These are phyloP conservation scores for Amazona vittata DNA, from an alignment of 2,113 vertebrate species.

Conservation along the genomic window DNA sequence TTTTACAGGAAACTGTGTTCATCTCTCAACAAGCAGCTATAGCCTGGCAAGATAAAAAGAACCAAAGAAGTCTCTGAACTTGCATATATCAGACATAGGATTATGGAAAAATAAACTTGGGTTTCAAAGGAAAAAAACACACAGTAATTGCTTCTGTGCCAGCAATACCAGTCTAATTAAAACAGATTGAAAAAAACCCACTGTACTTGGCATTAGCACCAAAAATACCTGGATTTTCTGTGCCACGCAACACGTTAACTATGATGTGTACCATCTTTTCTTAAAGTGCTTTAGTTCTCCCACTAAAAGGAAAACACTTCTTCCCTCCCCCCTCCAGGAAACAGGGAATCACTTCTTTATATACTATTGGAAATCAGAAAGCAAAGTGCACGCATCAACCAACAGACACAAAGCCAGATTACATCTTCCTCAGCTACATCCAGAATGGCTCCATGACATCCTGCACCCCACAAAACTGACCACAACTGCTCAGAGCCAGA, in stretches of 20 bases:
- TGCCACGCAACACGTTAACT: background rate
- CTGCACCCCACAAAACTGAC: background rate
- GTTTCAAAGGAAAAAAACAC: background rate
- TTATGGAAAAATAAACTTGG: background rate
- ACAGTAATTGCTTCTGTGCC: background rate
- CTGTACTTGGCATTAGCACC: background rate
- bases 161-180: background rate
- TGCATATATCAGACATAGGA: background rate
- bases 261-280: background rate
- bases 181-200: background rate
- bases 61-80: background rate
- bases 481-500: accelerated
- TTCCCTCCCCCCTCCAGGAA: accelerated
- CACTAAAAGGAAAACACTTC: background rate
- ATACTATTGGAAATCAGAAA: background rate
- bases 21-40: background rate
- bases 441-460: accelerated
- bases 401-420: background rate
- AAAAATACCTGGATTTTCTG: background rate
- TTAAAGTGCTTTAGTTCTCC: background rate
- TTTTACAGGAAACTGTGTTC: background rate
- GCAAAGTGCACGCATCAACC: accelerated
- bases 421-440: accelerated
- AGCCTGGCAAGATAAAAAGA: background rate
- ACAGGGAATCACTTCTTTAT: background rate